Percentiles rank a stretch among this genome's conserved stretches.
Evolutionary conservation across 2,888 invertebrate species (phyloP).

Genomic region (Atethmia centrago): DNA sequence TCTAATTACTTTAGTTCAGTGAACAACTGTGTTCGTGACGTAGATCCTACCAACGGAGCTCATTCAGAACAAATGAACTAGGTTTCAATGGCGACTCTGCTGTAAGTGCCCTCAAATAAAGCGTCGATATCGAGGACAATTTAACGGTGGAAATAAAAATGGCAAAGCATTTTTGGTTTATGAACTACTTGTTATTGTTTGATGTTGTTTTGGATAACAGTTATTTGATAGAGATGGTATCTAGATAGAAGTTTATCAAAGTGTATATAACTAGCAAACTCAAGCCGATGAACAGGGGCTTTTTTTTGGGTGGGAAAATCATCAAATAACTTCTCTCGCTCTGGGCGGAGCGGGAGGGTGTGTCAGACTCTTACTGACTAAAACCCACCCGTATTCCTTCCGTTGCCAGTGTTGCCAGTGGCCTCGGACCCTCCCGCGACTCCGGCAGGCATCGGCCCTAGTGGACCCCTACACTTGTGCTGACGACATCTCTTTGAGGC

Average conservation of each 20-base stretch:
- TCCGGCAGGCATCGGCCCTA: too few relatives aligned
- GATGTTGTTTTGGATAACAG: background rate
- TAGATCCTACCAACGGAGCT: conserved; percentile 67
- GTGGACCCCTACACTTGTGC: too few relatives aligned
- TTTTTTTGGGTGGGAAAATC: too few relatives aligned
- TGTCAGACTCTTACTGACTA: too few relatives aligned
- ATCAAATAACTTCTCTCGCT: too few relatives aligned
- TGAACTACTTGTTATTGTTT: conserved; percentile 8
- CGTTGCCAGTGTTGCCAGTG: too few relatives aligned
- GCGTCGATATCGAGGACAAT: conserved; percentile 40
- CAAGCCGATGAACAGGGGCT: too few relatives aligned
- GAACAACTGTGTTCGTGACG: conserved; percentile 69
- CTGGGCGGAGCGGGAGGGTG: too few relatives aligned
- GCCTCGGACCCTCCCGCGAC: too few relatives aligned
- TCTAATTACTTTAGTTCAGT: conserved; percentile 68
- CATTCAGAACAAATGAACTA: conserved; percentile 76
- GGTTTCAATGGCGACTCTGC: conserved; percentile 70
- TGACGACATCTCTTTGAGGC: too few relatives aligned
- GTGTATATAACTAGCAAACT: too few relatives aligned
- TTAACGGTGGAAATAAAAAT: conserved; percentile 42
- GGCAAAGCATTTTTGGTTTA: conserved; percentile 27
- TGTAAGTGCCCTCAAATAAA: conserved; percentile 72
- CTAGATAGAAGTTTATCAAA: background rate
- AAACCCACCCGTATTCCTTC: too few relatives aligned
- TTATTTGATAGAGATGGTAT: background rate